Evolutionary conservation across 1,140 invertebrate genomes (phyloP), one percentile per base, ranked within the genome.

Genomic region (Meteorus sp.): DNA sequence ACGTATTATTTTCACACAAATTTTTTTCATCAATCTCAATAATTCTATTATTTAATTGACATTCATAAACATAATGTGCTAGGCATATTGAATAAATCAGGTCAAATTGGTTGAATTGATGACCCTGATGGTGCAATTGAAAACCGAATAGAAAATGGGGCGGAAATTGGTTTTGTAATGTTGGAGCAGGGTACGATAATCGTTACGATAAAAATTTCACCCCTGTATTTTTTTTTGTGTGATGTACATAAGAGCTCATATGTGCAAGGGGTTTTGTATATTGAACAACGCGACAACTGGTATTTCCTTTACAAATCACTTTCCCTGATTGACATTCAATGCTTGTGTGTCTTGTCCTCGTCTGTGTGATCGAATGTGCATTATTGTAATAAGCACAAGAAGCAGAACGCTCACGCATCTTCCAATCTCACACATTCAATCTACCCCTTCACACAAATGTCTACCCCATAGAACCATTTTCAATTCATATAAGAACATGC

Each of bases 111-210:
- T n/a, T n/a, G n/a, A n/a, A n/a, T n/a, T n/a, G n/a, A n/a, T 29
- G 27, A 37, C 27, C 29, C 25, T 27, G 25, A 29, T 31, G 23
- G 45, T 31, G 61, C 57, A 53, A 5, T 29, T 29, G 4, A 9
- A 29, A 9, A 45, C 63, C 44, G 63, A 56, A 59, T 23, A 33
- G 25, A 41, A 37, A 7, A 5, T 13, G 37, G 31, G 61, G 47
- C 68, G 71, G 71, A 73, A 71, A 73, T 73, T 73, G 71, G 71
- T 73, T 73, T 73, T 73, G 71, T 73, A 73, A 73, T 70, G 61
- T 64, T 61, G 63, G 63, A 22, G 29, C 20, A 22, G 13, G 37
- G n/a, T 22, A 9, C 7, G 25, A 48, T 55, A 62, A 60, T 59
- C 57, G 43, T 53, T 60, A 55, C 39, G 59, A 56, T 1, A 25